Conservation (phyloP, 2,113 vertebrate species). For the Crypturellus undulatus region DNA sequence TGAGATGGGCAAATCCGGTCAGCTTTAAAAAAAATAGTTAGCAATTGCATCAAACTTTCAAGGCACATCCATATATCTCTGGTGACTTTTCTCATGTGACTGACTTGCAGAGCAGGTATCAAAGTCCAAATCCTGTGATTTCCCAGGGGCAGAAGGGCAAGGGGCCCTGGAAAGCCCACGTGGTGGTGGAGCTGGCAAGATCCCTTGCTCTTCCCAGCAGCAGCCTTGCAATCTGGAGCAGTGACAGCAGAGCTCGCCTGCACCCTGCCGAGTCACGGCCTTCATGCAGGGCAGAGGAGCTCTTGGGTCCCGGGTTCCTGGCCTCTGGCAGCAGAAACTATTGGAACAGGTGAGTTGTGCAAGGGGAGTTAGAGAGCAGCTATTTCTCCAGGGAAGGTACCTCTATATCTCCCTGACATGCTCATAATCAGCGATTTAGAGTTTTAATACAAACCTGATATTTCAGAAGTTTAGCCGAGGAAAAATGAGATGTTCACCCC, state of each 20-base stretch:
- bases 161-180: not conserved
- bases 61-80: not conserved
- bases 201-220: not conserved
- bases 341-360: not conserved
- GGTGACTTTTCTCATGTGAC: not conserved
- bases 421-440: not conserved
- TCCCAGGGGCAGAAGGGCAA: not conserved
- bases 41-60: not conserved
- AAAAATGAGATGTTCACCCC: not conserved
- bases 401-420: not conserved
- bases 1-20: rapidly evolving
- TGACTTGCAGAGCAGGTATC: not conserved
- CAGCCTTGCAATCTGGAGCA: not conserved
- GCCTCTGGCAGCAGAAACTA: not conserved
- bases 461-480: not conserved
- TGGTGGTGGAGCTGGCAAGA: rapidly evolving
- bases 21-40: not conserved
- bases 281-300: not conserved
- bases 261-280: too few relatives aligned
- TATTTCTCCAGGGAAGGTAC: not conserved
- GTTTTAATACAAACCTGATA: not conserved
- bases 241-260: not conserved
- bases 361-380: not conserved
- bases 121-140: not conserved
- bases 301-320: not conserved